Base-by-base conservation (phyloP, 2,888 invertebrate genomes). In the Caenorhabditis macrosperma region DNA sequence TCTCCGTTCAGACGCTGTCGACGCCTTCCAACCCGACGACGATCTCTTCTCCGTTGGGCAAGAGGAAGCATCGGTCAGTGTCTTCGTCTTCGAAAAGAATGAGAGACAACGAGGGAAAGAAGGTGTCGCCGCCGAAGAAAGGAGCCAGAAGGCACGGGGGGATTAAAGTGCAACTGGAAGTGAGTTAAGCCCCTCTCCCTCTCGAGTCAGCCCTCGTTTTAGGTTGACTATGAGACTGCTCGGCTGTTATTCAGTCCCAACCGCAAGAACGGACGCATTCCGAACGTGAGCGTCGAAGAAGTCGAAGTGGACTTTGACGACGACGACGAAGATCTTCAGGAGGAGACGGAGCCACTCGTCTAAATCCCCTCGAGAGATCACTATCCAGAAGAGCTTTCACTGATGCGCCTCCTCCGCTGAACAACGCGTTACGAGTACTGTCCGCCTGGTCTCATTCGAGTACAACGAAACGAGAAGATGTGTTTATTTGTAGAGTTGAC, bases 171-270 rank as follows among this genome's bases (percentile, higher is more conserved):
- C 71, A 81, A 50, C 33, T 81, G 15, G 81, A 81, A 61, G 80
- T 79, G 17, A 50, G 79, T 46, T 7, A 48, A 48, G 17, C 9
- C 20, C 17, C 46, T 50, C 50, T n/a, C n/a, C n/a, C n/a, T n/a
- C n/a, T n/a, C n/a, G n/a, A n/a, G n/a, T n/a, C n/a, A n/a, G n/a
- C n/a, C n/a, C 1, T 5, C 12, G 20, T 67, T 60, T 15, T 50
- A 79, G 79, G 80, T 80, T 7, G 80, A 80, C 48, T 66, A 69
- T 33, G 75, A 76, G 17, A 80, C 80, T 0, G 80, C 71, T 41
- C 80, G 80, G 12, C 20, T 80, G 28, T 26, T 80, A 22, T 67
- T 80, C 55, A 76, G 57, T 52, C 64, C 71, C 22, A 80, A 54
- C 12, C 38, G 61, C 46, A 75, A 75, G 38, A 80, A 80, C 46